Percentiles rank a stretch among this genome's conserved stretches.
Evolutionary conservation across 2,797 vertebrate genomes (phyloP).

Genomic region (Vireo griseus): DNA sequence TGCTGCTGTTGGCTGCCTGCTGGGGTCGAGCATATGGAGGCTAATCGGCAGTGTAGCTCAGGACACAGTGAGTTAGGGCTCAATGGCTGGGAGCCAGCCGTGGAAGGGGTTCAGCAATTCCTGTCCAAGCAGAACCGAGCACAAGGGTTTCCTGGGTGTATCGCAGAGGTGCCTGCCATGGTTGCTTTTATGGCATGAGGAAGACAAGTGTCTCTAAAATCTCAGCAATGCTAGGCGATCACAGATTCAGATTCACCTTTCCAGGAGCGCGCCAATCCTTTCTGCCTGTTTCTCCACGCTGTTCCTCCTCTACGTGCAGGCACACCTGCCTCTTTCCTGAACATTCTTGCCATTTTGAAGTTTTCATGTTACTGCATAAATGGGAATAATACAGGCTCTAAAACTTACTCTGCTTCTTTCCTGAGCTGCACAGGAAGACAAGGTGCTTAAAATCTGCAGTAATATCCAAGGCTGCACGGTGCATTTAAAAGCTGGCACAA

Average conservation of each 20-base stretch:
- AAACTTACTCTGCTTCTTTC: not conserved
- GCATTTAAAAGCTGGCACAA: not conserved
- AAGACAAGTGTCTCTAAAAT: not conserved
- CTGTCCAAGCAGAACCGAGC: not conserved
- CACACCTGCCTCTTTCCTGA: not conserved
- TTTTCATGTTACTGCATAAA: not conserved
- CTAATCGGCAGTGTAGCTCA: not conserved
- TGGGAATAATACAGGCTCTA: not conserved
- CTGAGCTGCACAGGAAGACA: not conserved
- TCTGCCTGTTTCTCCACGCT: not conserved
- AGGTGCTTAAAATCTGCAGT: not conserved
- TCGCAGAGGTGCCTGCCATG: not conserved
- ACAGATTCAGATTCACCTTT: not conserved
- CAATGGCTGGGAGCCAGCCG: not conserved
- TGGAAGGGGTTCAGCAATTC: not conserved
- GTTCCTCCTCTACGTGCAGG: not conserved
- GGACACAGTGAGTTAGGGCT: not conserved
- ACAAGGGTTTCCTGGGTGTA: not conserved
- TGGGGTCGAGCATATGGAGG: not conserved
- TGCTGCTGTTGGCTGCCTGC: not conserved
- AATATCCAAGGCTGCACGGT: not conserved
- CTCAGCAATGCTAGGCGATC: not conserved
- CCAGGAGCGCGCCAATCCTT: not conserved
- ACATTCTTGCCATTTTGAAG: not conserved
- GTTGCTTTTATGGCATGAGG: fast-evolving